Base-by-base conservation (phyloP, 2,888 invertebrate genomes). In the Euplagia quadripunctaria region DNA sequence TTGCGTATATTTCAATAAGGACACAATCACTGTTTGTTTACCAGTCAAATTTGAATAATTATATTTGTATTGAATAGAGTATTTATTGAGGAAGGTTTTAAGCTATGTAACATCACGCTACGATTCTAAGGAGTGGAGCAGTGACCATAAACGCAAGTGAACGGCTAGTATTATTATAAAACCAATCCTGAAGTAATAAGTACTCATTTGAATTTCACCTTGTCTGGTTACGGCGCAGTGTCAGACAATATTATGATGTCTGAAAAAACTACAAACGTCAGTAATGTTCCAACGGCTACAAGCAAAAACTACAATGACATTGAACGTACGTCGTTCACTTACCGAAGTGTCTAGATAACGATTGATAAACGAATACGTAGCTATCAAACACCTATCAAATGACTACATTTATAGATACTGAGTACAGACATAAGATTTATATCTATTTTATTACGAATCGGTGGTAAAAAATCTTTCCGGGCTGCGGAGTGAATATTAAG, bases 341-440 rank as follows among this genome's bases (percentile, higher is more conserved):
- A 41, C 64, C 42, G 55, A 51, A 42, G 43, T 64, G 14, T 63
- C 20, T 20, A 46, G 70, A 71, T 65, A 65, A 71, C 52, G 41
- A 17, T 17, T 55, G 64, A 71, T 71, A 64, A 55, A 65, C n/a
- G 14, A 14, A 64, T 4, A 52, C 17, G 7, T 14, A 61, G 20
- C 31, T 61, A 31, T 20, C 55, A 55, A 41, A 68, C 14, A 43
- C 17, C 8, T 68, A 43, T 42, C 55, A 55, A 55, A 68, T n/a
- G 20, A 42, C 14, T 14, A 31, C 58, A 61, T 61, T n/a, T 20
- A 20, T n/a, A 58, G 20, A 58, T 58, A 20, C 31, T 31, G 31
- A 31, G 31, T 31, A 31, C 31, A 31, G 31, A 31, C 31, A 31
- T 31, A 31, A 31, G 31, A 31, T 31, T 1, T 31, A 31, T 31